A percentile compares a stretch with the other conserved stretches of the same genome.
phyloP scores from a whole-genome alignment of 2,888 invertebrate species.

The Melinaea marsaeus region DNA sequence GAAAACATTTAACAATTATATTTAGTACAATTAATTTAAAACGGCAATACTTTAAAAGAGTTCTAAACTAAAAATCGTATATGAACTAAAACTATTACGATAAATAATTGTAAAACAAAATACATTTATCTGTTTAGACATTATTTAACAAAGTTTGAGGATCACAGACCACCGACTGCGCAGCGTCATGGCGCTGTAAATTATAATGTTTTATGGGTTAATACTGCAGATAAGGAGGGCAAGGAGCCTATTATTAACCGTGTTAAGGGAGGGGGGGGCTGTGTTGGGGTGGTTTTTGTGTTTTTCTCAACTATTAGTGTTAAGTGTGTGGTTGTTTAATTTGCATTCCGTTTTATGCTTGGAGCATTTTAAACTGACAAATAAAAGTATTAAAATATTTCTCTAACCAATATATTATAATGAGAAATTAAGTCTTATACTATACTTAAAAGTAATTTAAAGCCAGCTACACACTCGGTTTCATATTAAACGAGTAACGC shows the following conservation, averaged over 20 bases:
- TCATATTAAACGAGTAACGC: too few relatives aligned
- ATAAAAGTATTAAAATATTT: neutral
- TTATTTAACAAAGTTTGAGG: conserved; percentile 48
- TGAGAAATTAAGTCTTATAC: too few relatives aligned
- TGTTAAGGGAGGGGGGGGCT: conserved; percentile 53
- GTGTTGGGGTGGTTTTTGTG: conserved; percentile 31
- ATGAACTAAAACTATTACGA: conserved; percentile 1
- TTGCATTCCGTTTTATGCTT: conserved; percentile 9
- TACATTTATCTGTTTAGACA: conserved; percentile 18
- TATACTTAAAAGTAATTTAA: too few relatives aligned
- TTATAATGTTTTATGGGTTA: conserved; percentile 78
- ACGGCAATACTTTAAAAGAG: neutral
- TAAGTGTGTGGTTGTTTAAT: neutral
- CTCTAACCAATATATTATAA: neutral
- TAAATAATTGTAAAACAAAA: conserved; percentile 17
- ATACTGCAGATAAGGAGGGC: conserved; percentile 76
- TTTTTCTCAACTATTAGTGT: conserved; percentile 17
- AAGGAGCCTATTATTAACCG: conserved; percentile 74
- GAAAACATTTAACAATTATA: neutral
- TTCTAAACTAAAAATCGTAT: neutral
- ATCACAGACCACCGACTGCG: conserved; percentile 44
- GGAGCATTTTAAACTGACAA: conserved; percentile 13
- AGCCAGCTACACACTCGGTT: too few relatives aligned
- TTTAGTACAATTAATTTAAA: neutral
- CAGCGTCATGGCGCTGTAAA: conserved; percentile 71